phyloP scores from a whole-genome alignment of 2,888 invertebrate species.

The Drosophila ustulata region DNA sequence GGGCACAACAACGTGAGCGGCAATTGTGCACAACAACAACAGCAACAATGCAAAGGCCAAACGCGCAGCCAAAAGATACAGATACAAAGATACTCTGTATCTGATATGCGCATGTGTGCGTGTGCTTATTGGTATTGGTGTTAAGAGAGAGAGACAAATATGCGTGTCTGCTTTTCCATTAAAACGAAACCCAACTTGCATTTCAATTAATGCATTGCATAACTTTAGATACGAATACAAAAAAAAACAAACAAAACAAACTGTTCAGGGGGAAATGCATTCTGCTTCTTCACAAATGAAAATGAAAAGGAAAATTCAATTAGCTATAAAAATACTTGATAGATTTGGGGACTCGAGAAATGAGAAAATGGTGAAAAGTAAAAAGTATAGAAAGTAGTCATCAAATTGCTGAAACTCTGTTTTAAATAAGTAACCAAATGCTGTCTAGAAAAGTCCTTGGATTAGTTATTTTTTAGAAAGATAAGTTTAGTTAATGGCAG shows the following conservation, averaged over 20 bases:
- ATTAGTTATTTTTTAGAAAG: no score
- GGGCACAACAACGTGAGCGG: constrained; percentile 38
- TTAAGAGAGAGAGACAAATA: constrained; percentile 40
- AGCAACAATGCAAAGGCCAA: constrained; percentile 25
- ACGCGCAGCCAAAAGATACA: constrained; percentile 24
- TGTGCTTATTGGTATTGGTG: neutral
- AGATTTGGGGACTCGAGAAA: neutral
- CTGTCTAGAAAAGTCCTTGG: no score
- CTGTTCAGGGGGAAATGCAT: neutral
- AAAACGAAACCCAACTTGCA: constrained; percentile 53
- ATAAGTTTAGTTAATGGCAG: no score
- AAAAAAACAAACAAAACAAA: constrained; percentile 4
- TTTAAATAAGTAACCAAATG: no score
- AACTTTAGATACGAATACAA: constrained; percentile 22
- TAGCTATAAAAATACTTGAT: neutral
- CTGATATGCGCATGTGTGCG: constrained; percentile 6
- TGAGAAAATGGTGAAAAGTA: no score
- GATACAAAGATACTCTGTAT: constrained; percentile 9
- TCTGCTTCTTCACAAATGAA: neutral
- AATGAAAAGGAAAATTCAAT: neutral
- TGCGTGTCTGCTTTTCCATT: constrained; percentile 67
- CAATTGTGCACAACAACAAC: constrained; percentile 23
- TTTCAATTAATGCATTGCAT: constrained; percentile 68
- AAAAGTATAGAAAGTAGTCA: neutral
- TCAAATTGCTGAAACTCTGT: no score